Conservation (phyloP, 2,797 vertebrate species). For the Catamblyrhynchus diadema region DNA sequence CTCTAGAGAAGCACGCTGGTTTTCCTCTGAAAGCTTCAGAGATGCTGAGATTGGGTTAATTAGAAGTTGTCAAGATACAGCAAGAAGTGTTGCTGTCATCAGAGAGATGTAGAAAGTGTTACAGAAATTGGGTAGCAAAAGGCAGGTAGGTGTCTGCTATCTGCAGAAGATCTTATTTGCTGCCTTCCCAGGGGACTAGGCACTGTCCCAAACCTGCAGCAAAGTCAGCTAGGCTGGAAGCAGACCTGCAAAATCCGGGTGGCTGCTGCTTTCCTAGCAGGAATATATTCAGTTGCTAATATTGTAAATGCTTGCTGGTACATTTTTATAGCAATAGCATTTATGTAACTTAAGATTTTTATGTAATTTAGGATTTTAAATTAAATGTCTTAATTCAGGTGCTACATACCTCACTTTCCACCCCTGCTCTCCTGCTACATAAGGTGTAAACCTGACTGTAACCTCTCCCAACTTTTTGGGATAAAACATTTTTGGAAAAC, state of each 20-base stretch:
- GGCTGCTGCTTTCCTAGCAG: background rate
- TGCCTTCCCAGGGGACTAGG: background rate
- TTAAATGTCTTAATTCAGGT: background rate
- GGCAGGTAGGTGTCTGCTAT: constrained; percentile 23
- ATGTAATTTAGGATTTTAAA: background rate
- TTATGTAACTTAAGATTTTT: background rate
- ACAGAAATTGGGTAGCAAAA: background rate
- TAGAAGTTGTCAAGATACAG: constrained; percentile 33
- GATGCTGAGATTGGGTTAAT: constrained; percentile 6
- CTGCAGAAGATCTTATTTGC: background rate
- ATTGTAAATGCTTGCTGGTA: background rate
- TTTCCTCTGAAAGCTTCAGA: background rate
- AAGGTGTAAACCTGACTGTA: background rate
- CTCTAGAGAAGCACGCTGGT: background rate
- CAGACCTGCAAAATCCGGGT: background rate
- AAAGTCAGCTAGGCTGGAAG: background rate
- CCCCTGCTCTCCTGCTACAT: background rate
- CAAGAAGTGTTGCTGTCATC: background rate
- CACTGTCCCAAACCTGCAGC: background rate
- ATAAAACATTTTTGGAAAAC: background rate
- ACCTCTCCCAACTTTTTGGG: background rate
- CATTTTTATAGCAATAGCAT: background rate
- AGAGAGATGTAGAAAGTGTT: background rate
- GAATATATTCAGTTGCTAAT: background rate
- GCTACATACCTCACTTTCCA: background rate